These are phyloP conservation scores for Sarotherodon lohbergeri DNA, from an alignment of 2,113 vertebrate genomes.

Conservation along the genomic window DNA sequence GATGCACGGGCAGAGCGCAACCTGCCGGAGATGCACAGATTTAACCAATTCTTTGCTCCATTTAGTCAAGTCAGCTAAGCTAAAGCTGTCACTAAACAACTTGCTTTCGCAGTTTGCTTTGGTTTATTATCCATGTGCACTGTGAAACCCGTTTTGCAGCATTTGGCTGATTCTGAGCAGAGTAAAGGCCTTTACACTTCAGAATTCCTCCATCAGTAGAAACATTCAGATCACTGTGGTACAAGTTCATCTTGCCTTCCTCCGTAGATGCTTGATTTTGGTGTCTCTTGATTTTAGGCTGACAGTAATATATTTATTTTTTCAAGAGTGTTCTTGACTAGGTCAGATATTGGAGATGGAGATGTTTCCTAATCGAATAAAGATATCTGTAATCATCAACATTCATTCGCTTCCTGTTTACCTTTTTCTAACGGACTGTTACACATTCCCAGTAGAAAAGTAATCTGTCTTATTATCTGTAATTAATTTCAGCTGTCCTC, in stretches of 20 bases:
- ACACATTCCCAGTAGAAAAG: too few relatives aligned
- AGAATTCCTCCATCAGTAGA: not conserved
- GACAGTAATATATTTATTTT: too few relatives aligned
- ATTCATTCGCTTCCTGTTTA: too few relatives aligned
- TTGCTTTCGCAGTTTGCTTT: not conserved
- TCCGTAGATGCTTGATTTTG: not conserved
- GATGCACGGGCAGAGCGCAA: slow-evolving; percentile 57
- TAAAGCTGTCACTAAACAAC: not conserved
- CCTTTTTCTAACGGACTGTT: too few relatives aligned
- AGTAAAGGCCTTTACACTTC: not conserved
- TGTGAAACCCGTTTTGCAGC: not conserved
- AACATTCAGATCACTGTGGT: not conserved
- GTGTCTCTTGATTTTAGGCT: not conserved
- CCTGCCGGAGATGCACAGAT: slow-evolving; percentile 46
- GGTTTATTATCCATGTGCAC: not conserved
- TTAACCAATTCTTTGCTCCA: not conserved
- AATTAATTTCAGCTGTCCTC: too few relatives aligned
- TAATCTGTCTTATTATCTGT: too few relatives aligned
- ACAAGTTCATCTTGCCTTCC: not conserved
- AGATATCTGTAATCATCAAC: too few relatives aligned
- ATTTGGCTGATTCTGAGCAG: not conserved
- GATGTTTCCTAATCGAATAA: too few relatives aligned
- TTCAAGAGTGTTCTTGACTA: too few relatives aligned
- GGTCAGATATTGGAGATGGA: too few relatives aligned
- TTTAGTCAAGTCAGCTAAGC: not conserved